These are phyloP conservation scores for Eilema griseolum DNA, from an alignment of 2,888 invertebrate species.

Conservation along the genomic window DNA sequence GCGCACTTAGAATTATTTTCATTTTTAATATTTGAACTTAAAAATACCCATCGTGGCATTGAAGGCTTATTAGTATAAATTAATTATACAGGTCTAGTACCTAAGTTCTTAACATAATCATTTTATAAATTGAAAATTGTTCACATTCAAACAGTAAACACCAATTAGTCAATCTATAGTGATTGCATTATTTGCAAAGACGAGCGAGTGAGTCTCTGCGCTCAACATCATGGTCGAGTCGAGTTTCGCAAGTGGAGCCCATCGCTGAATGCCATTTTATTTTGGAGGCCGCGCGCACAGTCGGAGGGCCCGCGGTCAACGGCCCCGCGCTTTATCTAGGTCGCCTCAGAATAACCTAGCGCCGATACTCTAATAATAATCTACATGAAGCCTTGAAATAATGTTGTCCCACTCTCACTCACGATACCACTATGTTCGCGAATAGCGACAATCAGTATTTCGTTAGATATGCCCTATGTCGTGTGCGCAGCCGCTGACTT, in stretches of 20 bases:
- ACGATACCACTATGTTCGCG: constrained; percentile 62
- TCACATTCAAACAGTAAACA: constrained; percentile 10
- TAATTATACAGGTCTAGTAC: not conserved
- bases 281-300: constrained; percentile 85
- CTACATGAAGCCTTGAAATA: constrained; percentile 78
- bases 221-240: constrained; percentile 77
- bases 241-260: constrained; percentile 85
- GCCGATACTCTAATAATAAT: constrained; percentile 87
- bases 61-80: not conserved
- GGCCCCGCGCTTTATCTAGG: constrained; percentile 85
- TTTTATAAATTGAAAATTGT: not conserved
- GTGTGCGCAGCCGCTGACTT: constrained; percentile 67
- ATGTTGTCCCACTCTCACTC: constrained; percentile 78
- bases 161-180: constrained; percentile 60
- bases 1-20: not conserved
- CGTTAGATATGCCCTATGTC: constrained; percentile 68
- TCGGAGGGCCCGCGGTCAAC: constrained; percentile 86
- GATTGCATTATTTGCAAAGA: constrained; percentile 74
- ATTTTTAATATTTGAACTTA: not conserved
- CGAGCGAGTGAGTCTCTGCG: constrained; percentile 67
- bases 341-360: constrained; percentile 87
- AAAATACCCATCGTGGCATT: not conserved
- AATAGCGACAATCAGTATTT: constrained; percentile 74
- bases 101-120: not conserved
- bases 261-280: constrained; percentile 86